Conservation (phyloP, 2,888 invertebrate species). For the Podabrus alpinus region DNA sequence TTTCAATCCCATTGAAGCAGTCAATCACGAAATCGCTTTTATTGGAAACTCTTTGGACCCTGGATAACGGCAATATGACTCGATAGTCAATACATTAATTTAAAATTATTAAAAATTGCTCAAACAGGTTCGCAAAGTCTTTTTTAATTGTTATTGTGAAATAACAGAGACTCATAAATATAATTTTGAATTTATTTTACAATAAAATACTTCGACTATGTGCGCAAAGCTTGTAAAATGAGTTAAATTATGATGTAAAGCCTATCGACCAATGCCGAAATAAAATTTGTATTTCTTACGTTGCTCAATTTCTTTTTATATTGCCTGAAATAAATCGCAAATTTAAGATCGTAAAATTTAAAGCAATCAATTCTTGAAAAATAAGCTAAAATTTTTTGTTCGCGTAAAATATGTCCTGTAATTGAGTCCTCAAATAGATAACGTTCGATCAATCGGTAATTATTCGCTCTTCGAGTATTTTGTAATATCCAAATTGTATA, state of each 20-base stretch:
- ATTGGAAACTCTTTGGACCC: conserved; percentile 8
- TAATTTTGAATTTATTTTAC: neutral
- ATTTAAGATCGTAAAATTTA: neutral
- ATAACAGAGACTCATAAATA: neutral
- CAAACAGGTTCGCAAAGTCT: neutral
- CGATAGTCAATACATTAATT: neutral
- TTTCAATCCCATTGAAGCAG: conserved; percentile 17
- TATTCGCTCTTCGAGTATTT: neutral
- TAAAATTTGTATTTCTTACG: neutral
- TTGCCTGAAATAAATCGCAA: neutral
- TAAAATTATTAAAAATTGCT: neutral
- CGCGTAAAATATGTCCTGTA: neutral
- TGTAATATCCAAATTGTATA: neutral
- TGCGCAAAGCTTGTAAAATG: neutral
- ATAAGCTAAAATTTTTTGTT: neutral
- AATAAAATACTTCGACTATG: neutral
- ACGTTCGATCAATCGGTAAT: neutral
- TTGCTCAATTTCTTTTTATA: neutral
- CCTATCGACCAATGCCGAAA: neutral
- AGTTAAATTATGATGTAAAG: neutral
- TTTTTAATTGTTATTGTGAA: neutral
- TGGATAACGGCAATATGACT: neutral
- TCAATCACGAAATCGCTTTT: conserved; percentile 23
- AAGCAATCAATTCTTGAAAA: neutral
- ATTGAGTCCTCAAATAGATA: neutral